These are phyloP conservation scores for Ptychadena robeensis DNA, from an alignment of 2,797 vertebrate genomes.

Conservation along the genomic window DNA sequence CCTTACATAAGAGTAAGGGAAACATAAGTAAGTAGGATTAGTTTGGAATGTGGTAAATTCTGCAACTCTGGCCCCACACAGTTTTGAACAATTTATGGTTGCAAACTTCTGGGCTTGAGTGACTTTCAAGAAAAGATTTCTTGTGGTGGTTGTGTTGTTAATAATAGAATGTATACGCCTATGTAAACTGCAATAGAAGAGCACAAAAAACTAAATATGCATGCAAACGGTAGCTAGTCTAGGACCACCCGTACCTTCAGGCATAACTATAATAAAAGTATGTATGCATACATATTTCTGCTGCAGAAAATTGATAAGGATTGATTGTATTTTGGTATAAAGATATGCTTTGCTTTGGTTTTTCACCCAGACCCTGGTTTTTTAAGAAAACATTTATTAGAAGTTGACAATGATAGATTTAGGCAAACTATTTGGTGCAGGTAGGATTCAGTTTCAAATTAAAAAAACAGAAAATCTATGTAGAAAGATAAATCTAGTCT, in stretches of 20 bases:
- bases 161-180: neutral
- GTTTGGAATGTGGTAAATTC: neutral
- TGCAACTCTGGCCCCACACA: neutral
- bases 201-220: neutral
- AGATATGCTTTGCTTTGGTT: neutral
- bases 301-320: conserved; percentile 6
- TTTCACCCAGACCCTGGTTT: conserved; percentile 20
- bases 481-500: conserved; percentile 68
- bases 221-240: conserved; percentile 6
- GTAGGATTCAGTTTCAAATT: conserved; percentile 84
- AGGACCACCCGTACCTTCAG: conserved; percentile 10
- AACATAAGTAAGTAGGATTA: neutral
- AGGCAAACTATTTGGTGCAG: conserved; percentile 84
- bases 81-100: neutral
- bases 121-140: neutral
- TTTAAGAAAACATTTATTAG: conserved; percentile 63
- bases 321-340: conserved; percentile 35
- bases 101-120: neutral
- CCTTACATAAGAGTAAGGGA: too few species aligned
- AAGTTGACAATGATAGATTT: conserved; percentile 86
- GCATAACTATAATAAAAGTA: conserved; percentile 21
- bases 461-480: conserved; percentile 60
- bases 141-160: neutral
- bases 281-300: conserved; percentile 20
- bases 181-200: conserved; percentile 5